Base-by-base conservation (phyloP, 1,140 invertebrate genomes). In the Drosophila navojoa region DNA sequence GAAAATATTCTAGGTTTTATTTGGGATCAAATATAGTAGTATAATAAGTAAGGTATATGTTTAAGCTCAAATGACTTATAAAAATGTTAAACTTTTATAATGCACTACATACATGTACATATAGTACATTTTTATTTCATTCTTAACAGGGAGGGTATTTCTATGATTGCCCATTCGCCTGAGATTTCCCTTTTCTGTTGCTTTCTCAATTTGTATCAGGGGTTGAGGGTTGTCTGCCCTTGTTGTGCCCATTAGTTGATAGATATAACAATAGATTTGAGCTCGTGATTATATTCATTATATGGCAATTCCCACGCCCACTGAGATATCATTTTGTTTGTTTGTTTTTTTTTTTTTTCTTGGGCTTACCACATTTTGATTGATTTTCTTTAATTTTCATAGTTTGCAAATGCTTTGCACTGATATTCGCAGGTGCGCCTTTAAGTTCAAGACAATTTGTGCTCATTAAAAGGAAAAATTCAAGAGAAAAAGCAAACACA, bases 401-500 rank as follows among this genome's bases (percentile, higher is more conserved):
- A 38, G 38, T 72, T 72, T 72, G 38, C 29, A 40, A 38, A 11
- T 35, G 53, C 38, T 50, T 16, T 62, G 13, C 53, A 60, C n/a
- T 47, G 55, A 45, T 25, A 72, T 42, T 54, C 67, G 59, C 52
- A 68, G 84, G 67, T 79, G 80, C 57, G 76, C 76, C 71, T 63
- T 71, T 75, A 86, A 85, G 75, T 75, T 77, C 81, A 78, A 67
- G 63, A 66, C 76, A 89, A 87, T 87, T 87, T 87, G 35, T 54
- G 76, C 76, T 82, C 84, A 87, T 87, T 87, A 87, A 87, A 82
- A 76, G 55, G 38, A 71, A 64, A 87, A 79, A 82, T 78, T 76
- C 22, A 70, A 44, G 50, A 55, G 69, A 87, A 81, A 81, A 79
- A 60, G 16, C 35, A 38, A 38, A 38, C 11, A 16, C 52, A 45